These are phyloP conservation scores for Dexiosoma caninum DNA, from an alignment of 2,888 invertebrate species.

Conservation along the genomic window DNA sequence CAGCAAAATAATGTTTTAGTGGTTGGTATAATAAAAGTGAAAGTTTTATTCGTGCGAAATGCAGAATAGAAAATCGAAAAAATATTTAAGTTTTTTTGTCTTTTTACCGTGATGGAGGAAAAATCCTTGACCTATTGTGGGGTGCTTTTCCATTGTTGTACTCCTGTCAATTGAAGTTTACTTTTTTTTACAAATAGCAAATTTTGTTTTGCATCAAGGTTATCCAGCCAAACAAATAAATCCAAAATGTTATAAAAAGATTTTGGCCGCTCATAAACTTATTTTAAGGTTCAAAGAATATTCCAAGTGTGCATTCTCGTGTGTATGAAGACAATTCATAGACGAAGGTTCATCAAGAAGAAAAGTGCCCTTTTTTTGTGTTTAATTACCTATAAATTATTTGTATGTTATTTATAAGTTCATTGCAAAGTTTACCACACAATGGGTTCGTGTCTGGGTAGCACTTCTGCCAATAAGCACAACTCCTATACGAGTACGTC, in stretches of 20 bases:
- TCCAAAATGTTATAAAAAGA: not conserved
- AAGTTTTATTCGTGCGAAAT: constrained; percentile 34
- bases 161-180: constrained; percentile 8
- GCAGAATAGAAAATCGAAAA: not conserved
- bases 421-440: not conserved
- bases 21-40: too few relatives aligned
- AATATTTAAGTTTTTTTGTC: constrained; percentile 4
- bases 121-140: constrained; percentile 63
- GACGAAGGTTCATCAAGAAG: constrained; percentile 24
- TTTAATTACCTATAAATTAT: not conserved
- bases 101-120: not conserved
- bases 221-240: constrained; percentile 19
- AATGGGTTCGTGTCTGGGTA: constrained; percentile 61
- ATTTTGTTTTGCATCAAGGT: constrained; percentile 46
- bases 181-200: not conserved
- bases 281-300: constrained; percentile 25
- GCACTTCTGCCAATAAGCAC: constrained; percentile 40
- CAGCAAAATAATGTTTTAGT: too few relatives aligned
- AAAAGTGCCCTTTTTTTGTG: not conserved
- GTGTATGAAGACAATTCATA: not conserved
- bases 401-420: not conserved
- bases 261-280: not conserved
- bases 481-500: constrained; percentile 25
- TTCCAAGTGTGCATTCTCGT: not conserved
- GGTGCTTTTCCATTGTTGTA: constrained; percentile 24